These are phyloP conservation scores for Phortica variegata DNA, from an alignment of 1,140 invertebrate genomes.

Conservation along the genomic window DNA sequence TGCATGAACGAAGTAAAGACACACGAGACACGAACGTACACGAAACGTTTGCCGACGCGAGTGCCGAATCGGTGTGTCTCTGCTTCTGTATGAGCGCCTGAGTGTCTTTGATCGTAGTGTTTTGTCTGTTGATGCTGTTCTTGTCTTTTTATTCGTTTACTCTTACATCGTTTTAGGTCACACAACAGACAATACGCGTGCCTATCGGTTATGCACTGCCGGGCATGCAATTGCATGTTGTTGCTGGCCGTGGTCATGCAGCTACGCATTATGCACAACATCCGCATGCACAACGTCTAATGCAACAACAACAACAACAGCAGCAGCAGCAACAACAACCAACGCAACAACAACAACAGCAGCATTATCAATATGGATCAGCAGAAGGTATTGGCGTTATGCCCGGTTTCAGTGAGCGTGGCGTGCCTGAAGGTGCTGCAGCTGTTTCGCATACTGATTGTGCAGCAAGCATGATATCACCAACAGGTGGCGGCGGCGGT, in stretches of 20 bases:
- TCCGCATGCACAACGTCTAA: conserved; percentile 32
- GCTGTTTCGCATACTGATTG: conserved; percentile 60
- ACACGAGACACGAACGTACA: conserved; percentile 14
- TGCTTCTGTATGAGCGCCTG: too few relatives aligned
- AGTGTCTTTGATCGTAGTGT: too few relatives aligned
- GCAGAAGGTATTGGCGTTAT: conserved; percentile 52
- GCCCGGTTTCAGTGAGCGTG: conserved; percentile 61
- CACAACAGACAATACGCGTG: conserved; percentile 57
- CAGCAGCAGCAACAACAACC: conserved; percentile 44
- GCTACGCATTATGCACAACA: conserved; percentile 48
- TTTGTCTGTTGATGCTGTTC: not conserved
- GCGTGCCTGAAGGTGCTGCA: conserved; percentile 66
- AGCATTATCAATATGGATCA: conserved; percentile 47
- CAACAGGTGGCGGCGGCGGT: conserved; percentile 48
- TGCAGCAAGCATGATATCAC: conserved; percentile 57
- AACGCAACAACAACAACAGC: conserved; percentile 47
- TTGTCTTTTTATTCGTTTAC: not conserved
- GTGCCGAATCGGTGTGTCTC: too few relatives aligned
- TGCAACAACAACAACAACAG: conserved; percentile 20
- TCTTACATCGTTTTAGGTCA: conserved; percentile 31
- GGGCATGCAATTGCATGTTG: conserved; percentile 56
- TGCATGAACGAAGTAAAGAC: conserved; percentile 46
- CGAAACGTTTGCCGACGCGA: too few relatives aligned
- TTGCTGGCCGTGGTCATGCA: conserved; percentile 53
- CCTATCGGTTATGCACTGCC: conserved; percentile 54